Evolutionary conservation across 2,113 vertebrate genomes (phyloP).

Genomic region (Psittacara wagleri): DNA sequence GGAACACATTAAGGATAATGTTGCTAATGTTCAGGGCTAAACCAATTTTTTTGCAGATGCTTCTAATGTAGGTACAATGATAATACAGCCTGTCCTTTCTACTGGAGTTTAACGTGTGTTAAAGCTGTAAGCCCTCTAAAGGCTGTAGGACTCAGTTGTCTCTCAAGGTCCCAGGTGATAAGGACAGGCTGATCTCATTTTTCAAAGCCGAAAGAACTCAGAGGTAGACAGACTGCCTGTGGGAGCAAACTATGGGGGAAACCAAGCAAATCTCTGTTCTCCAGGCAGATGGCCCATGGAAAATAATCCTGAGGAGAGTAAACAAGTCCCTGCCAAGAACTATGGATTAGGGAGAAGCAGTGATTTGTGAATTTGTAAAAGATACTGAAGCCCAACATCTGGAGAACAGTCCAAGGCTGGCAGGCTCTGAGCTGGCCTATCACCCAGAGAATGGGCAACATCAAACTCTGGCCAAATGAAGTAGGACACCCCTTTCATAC

Average conservation of each 20-base stretch:
- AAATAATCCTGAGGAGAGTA: conserved; percentile 60
- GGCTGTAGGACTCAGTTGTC: neutral
- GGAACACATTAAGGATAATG: conserved; percentile 19
- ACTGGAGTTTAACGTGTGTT: neutral
- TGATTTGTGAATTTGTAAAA: conserved; percentile 2
- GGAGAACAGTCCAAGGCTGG: neutral
- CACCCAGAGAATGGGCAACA: neutral
- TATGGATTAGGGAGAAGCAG: neutral
- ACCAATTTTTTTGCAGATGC: neutral
- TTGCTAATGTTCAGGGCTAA: neutral
- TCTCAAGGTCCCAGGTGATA: neutral
- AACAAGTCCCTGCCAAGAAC: conserved; percentile 57
- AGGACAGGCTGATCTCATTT: conserved; percentile 3
- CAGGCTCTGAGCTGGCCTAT: neutral
- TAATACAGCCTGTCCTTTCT: neutral
- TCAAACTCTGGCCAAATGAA: neutral
- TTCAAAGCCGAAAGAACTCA: conserved; percentile 48
- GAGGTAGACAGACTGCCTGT: conserved; percentile 58
- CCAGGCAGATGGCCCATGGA: conserved; percentile 61
- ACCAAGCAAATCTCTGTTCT: conserved; percentile 52
- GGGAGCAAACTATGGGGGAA: conserved; percentile 54
- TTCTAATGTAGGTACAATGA: neutral
- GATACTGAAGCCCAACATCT: conserved; percentile 15
- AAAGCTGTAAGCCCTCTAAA: neutral
- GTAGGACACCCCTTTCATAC: neutral